phyloP scores from a whole-genome alignment of 2,797 vertebrate species.

The Todus mexicanus region DNA sequence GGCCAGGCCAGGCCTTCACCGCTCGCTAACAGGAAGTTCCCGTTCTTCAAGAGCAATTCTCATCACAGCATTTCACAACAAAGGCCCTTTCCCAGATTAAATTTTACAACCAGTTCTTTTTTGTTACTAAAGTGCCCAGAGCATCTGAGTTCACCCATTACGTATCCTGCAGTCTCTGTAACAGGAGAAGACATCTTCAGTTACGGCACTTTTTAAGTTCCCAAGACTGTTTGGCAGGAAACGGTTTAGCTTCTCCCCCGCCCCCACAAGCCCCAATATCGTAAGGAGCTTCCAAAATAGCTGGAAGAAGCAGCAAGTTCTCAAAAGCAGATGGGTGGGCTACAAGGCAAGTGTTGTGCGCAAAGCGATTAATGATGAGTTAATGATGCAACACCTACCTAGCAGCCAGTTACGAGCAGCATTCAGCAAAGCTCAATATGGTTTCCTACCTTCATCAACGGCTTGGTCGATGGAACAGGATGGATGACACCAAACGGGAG shows the following conservation, averaged over 20 bases:
- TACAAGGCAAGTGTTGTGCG: neutral
- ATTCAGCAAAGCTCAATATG: neutral
- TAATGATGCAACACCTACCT: neutral
- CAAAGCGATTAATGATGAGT: neutral
- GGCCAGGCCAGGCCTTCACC: neutral
- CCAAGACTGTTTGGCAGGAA: neutral
- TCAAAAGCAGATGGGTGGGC: neutral
- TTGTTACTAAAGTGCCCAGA: neutral
- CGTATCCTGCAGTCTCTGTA: neutral
- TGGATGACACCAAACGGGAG: neutral
- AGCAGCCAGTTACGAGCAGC: neutral
- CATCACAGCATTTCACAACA: neutral
- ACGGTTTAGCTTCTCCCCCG: neutral
- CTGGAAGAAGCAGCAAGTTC: neutral
- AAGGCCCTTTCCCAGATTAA: neutral
- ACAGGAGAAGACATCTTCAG: neutral
- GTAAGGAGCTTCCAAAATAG: neutral
- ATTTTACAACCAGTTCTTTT: neutral
- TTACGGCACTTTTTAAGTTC: neutral
- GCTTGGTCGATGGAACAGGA: neutral
- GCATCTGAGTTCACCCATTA: neutral
- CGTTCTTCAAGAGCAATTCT: neutral
- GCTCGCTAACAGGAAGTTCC: conserved; percentile 17
- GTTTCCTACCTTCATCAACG: neutral
- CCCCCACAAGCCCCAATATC: neutral